Percentiles rank a stretch among this genome's conserved stretches.
Conservation (phyloP, 2,797 vertebrate genomes). For the Calcarius lapponicus region DNA sequence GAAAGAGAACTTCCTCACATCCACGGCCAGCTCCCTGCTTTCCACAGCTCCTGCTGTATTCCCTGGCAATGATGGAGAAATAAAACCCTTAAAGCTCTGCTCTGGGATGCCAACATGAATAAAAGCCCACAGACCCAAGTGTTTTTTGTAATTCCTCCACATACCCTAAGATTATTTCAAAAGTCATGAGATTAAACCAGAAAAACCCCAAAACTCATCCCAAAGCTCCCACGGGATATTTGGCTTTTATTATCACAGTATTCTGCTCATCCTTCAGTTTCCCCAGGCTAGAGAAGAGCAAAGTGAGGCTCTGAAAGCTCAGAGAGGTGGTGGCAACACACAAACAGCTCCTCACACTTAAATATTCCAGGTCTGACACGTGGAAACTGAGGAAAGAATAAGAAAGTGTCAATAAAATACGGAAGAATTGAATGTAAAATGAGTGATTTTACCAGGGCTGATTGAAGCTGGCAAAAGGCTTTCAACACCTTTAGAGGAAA, state of each 20-base stretch:
- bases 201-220: neutral
- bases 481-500: neutral
- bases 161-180: neutral
- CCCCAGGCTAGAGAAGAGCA: neutral
- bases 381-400: neutral
- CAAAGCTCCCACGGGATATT: neutral
- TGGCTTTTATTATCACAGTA: neutral
- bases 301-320: neutral
- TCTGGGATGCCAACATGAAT: neutral
- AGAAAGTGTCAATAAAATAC: neutral
- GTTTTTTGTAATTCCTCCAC: neutral
- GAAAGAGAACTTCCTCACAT: neutral
- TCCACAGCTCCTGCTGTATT: neutral
- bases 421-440: neutral
- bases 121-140: neutral
- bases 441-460: neutral
- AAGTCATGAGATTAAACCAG: neutral
- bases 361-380: neutral
- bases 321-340: neutral
- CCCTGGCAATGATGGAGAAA: fast-evolving
- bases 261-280: neutral
- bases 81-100: neutral
- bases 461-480: neutral
- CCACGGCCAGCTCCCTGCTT: neutral
- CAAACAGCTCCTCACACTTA: neutral